These are phyloP conservation scores for Trididemnum nubilum DNA, from an alignment of 23 tunicate species.

Conservation along the genomic window DNA sequence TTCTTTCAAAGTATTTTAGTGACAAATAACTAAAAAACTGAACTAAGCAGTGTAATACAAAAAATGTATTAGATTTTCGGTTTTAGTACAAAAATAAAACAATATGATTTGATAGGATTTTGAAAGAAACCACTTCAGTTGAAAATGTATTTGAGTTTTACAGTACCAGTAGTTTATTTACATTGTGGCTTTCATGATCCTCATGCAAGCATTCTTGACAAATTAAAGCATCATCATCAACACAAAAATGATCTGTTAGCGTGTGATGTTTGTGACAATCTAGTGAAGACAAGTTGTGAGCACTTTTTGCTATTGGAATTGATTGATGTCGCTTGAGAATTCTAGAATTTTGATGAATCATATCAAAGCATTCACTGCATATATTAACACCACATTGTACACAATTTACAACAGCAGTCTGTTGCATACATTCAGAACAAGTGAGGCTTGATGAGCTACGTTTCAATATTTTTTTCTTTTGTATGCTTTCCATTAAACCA, in stretches of 20 bases:
- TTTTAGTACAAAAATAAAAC: no score
- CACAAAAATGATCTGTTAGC: constrained; percentile 5
- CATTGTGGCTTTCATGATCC: constrained; percentile 1
- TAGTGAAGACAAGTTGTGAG: constrained; percentile 5
- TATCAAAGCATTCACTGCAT: constrained; percentile 3
- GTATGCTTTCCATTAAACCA: neutral
- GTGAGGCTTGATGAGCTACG: neutral
- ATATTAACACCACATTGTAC: constrained; percentile 23
- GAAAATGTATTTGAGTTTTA: no score
- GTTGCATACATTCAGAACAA: constrained; percentile 22
- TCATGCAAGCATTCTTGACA: neutral
- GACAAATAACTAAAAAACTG: no score
- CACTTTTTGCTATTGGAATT: neutral
- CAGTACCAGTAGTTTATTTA: no score
- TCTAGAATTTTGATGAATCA: constrained; percentile 15
- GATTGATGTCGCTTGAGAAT: constrained; percentile 13
- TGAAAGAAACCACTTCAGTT: no score
- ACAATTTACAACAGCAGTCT: constrained; percentile 4
- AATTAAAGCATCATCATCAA: constrained; percentile 9
- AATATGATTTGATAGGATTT: no score
- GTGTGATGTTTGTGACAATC: neutral
- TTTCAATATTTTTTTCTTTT: neutral
- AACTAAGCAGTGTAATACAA: no score
- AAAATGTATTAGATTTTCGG: no score
- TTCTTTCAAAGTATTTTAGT: no score